A percentile compares a stretch with the other conserved stretches of the same genome.
These are phyloP conservation scores for Malurus elegans DNA, from an alignment of 2,113 vertebrate species.

Conservation along the genomic window DNA sequence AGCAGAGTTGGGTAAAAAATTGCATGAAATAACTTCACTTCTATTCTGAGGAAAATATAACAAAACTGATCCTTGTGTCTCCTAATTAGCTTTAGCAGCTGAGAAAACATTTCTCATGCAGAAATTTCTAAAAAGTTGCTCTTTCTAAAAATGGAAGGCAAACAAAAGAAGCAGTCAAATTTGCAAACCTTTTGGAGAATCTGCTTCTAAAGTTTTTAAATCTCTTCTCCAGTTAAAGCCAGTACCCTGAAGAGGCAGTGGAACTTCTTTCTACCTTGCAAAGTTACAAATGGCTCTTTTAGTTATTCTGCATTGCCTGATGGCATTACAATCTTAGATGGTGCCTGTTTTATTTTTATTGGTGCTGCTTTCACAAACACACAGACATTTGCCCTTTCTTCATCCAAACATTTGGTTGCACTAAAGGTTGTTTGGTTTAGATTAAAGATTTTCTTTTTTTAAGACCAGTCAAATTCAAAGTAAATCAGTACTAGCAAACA, in stretches of 20 bases:
- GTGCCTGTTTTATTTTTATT: slow-evolving; percentile 40
- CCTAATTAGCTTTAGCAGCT: slow-evolving; percentile 71
- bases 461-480: slow-evolving; percentile 65
- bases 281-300: not conserved
- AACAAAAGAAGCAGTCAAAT: not conserved
- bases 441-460: slow-evolving; percentile 71
- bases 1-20: slow-evolving; percentile 63
- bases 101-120: slow-evolving; percentile 69
- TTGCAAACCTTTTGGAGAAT: slow-evolving; percentile 46
- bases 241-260: not conserved
- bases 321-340: not conserved
- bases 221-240: not conserved
- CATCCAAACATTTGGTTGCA: slow-evolving; percentile 46
- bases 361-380: slow-evolving; percentile 48
- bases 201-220: slow-evolving; percentile 4
- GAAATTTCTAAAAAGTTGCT: slow-evolving; percentile 62
- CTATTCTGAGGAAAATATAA: slow-evolving; percentile 49
- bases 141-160: slow-evolving; percentile 34
- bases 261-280: not conserved
- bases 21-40: slow-evolving; percentile 65
- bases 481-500: slow-evolving; percentile 58
- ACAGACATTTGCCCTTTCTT: slow-evolving; percentile 33
- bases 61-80: slow-evolving; percentile 46
- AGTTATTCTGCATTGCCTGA: not conserved
- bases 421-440: slow-evolving; percentile 69